These are phyloP conservation scores for Agriotes lineatus DNA, from an alignment of 2,888 invertebrate genomes.

Conservation along the genomic window DNA sequence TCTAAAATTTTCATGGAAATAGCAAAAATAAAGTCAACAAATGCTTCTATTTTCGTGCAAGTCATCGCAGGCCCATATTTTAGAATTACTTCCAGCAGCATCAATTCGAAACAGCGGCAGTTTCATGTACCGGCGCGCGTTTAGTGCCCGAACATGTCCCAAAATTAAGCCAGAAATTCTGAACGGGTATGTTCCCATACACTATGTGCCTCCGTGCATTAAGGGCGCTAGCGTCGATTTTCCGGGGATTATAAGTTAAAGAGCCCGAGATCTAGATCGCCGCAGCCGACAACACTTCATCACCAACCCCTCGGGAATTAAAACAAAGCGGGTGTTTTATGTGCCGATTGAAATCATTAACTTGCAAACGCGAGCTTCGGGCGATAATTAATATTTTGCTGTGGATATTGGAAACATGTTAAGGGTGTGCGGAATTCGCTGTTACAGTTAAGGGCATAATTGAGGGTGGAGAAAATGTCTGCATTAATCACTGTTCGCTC, in stretches of 20 bases:
- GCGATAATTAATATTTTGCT: slow-evolving; percentile 12
- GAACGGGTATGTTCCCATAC: too few relatives aligned
- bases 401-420: slow-evolving; percentile 12
- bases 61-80: too few relatives aligned
- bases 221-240: slow-evolving; percentile 5
- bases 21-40: too few relatives aligned
- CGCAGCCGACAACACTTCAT: slow-evolving; percentile 1
- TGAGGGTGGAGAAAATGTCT: slow-evolving; percentile 12
- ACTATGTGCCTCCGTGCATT: not conserved
- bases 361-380: slow-evolving; percentile 2
- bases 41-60: too few relatives aligned
- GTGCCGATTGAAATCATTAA: slow-evolving; percentile 9
- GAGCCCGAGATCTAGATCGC: not conserved
- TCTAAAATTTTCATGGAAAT: too few relatives aligned
- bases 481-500: slow-evolving; percentile 1
- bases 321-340: not conserved
- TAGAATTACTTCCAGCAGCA: too few relatives aligned
- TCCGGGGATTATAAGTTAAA: not conserved
- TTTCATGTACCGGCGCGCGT: too few relatives aligned
- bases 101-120: too few relatives aligned
- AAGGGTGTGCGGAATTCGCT: not conserved
- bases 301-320: not conserved
- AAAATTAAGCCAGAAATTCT: too few relatives aligned
- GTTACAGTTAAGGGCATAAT: not conserved
- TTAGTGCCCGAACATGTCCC: too few relatives aligned